These are phyloP conservation scores for Synergus itoensis DNA, from an alignment of 2,888 invertebrate species.

Conservation along the genomic window DNA sequence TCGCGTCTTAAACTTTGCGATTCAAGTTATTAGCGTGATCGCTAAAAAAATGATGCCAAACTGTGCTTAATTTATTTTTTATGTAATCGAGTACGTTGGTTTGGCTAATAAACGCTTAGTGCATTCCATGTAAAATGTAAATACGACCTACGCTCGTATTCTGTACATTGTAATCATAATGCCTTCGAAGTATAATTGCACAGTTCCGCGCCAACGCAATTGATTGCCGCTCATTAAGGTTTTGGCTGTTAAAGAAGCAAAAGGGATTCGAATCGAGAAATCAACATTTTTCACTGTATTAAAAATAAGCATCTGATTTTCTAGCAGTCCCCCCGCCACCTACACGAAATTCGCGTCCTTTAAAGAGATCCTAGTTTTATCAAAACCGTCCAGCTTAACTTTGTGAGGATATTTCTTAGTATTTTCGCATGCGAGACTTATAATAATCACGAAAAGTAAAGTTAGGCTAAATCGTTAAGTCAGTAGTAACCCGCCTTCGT, in stretches of 20 bases:
- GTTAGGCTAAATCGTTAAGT: constrained; percentile 44
- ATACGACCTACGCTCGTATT: constrained; percentile 56
- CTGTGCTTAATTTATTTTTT: constrained; percentile 62
- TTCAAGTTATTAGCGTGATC: constrained; percentile 46
- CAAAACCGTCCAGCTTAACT: constrained; percentile 78
- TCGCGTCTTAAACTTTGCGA: constrained; percentile 33
- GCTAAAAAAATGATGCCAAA: constrained; percentile 59
- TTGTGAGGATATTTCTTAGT: constrained; percentile 76
- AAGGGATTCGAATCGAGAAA: constrained; percentile 1
- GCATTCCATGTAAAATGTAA: constrained; percentile 66
- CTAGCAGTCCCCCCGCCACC: constrained; percentile 54
- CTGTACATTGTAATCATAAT: constrained; percentile 49
- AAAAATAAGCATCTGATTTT: constrained; percentile 25
- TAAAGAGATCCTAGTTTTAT: constrained; percentile 76
- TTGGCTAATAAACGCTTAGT: constrained; percentile 56
- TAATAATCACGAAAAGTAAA: constrained; percentile 45
- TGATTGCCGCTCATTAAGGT: constrained; percentile 56
- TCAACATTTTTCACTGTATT: constrained; percentile 8
- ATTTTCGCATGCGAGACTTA: constrained; percentile 74
- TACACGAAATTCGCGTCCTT: constrained; percentile 71
- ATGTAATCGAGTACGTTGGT: constrained; percentile 57
- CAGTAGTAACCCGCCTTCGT: constrained; percentile 16
- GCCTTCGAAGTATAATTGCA: constrained; percentile 47
- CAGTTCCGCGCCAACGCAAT: constrained; percentile 59
- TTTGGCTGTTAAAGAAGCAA: constrained; percentile 34